These are phyloP conservation scores for Podocnemis expansa DNA, from an alignment of 2,113 vertebrate species.

Conservation along the genomic window DNA sequence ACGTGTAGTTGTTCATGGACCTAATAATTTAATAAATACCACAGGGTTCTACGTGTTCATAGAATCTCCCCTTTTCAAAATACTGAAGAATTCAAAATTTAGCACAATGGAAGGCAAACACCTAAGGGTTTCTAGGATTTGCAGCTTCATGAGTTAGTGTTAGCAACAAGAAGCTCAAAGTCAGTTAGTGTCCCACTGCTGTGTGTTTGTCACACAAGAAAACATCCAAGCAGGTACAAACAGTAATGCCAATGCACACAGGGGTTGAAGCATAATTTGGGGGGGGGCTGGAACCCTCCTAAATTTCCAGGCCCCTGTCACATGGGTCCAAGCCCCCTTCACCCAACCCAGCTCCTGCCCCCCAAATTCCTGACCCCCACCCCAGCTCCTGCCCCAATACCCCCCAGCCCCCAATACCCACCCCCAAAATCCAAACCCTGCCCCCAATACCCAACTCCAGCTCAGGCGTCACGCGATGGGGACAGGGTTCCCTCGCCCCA, in stretches of 20 bases:
- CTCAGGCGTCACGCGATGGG: no score
- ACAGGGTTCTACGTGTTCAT: not conserved
- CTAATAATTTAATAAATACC: not conserved
- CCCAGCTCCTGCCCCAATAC: no score
- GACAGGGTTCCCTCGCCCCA: no score
- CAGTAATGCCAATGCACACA: not conserved
- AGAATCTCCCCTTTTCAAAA: not conserved
- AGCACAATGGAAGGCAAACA: not conserved
- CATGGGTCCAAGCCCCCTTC: no score
- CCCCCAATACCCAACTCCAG: no score
- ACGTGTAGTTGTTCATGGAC: not conserved
- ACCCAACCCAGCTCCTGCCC: no score
- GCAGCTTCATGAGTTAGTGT: not conserved
- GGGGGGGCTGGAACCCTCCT: no score
- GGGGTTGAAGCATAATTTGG: no score
- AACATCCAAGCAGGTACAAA: not conserved
- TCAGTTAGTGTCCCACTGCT: not conserved
- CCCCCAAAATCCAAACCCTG: no score
- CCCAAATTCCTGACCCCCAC: no score
- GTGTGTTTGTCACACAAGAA: not conserved
- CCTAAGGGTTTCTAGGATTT: not conserved
- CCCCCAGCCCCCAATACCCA: no score
- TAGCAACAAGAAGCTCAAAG: not conserved
- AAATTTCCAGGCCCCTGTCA: no score
- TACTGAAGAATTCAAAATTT: not conserved